phyloP scores from a whole-genome alignment of 2,888 invertebrate genomes.

The Iselma pallidipennis region DNA sequence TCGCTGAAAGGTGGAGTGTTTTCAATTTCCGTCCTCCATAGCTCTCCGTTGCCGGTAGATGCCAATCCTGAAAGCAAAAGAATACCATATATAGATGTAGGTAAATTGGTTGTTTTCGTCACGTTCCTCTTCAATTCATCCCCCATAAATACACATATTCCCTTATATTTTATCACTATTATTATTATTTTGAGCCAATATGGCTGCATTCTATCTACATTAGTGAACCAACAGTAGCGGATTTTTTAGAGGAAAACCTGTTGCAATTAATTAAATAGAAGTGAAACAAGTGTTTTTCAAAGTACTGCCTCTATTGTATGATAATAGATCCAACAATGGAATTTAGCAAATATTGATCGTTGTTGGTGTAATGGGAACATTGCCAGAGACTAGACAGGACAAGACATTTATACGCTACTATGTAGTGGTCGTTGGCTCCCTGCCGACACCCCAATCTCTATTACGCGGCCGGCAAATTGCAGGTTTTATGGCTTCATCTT shows the following conservation, averaged over 20 bases:
- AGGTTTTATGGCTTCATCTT: conserved; percentile 47
- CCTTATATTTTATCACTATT: too few relatives aligned
- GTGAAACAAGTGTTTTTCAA: too few relatives aligned
- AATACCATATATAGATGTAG: not conserved
- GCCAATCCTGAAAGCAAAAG: not conserved
- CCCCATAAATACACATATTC: too few relatives aligned
- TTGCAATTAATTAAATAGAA: conserved; percentile 14
- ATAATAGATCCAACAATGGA: conserved; percentile 15
- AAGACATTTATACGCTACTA: conserved; percentile 20
- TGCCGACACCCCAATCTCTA: conserved; percentile 44
- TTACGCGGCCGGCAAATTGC: conserved; percentile 48
- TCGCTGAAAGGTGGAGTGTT: conserved; percentile 3
- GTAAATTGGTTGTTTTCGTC: too few relatives aligned
- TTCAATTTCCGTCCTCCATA: conserved; percentile 9
- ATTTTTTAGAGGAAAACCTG: too few relatives aligned
- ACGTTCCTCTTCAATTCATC: too few relatives aligned
- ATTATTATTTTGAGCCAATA: too few relatives aligned
- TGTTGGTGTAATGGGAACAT: conserved; percentile 10
- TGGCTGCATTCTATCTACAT: too few relatives aligned
- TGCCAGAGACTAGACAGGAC: conserved; percentile 20
- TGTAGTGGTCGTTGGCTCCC: conserved; percentile 33
- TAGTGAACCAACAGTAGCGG: too few relatives aligned
- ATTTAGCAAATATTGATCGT: conserved; percentile 22
- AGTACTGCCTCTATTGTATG: too few relatives aligned
- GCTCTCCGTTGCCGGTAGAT: not conserved